Conservation (phyloP, 2,888 invertebrate species). For the Eilema depressum region DNA sequence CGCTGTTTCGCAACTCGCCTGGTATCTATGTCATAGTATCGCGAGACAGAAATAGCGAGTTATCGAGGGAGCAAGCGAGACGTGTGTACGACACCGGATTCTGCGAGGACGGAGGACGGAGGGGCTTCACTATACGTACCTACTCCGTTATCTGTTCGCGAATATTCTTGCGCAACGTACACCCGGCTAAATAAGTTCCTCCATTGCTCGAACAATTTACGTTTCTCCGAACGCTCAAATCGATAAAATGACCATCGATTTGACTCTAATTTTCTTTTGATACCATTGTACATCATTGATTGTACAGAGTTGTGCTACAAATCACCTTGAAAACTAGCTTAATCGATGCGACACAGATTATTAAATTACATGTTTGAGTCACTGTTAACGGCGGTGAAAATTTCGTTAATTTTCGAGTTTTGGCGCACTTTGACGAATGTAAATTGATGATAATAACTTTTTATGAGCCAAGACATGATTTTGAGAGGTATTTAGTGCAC, state of each 20-base stretch:
- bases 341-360: constrained; percentile 69
- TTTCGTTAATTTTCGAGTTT: constrained; percentile 49
- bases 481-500: background rate
- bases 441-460: constrained; percentile 40
- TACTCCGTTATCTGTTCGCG: constrained; percentile 83
- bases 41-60: constrained; percentile 56
- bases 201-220: constrained; percentile 56
- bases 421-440: constrained; percentile 40
- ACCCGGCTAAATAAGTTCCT: constrained; percentile 77
- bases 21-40: constrained; percentile 83
- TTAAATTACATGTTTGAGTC: constrained; percentile 68
- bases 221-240: constrained; percentile 42
- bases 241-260: constrained; percentile 42
- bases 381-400: constrained; percentile 76
- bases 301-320: constrained; percentile 48
- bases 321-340: constrained; percentile 60
- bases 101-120: constrained; percentile 79
- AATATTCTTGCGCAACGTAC: constrained; percentile 85
- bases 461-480: constrained; percentile 51
- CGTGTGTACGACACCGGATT: constrained; percentile 70
- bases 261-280: constrained; percentile 47
- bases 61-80: constrained; percentile 63
- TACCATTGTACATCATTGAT: constrained; percentile 52
- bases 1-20: constrained; percentile 83
- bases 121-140: constrained; percentile 73